phyloP scores from a whole-genome alignment of 1,140 invertebrate species.

The Caenorhabditis remanei region DNA sequence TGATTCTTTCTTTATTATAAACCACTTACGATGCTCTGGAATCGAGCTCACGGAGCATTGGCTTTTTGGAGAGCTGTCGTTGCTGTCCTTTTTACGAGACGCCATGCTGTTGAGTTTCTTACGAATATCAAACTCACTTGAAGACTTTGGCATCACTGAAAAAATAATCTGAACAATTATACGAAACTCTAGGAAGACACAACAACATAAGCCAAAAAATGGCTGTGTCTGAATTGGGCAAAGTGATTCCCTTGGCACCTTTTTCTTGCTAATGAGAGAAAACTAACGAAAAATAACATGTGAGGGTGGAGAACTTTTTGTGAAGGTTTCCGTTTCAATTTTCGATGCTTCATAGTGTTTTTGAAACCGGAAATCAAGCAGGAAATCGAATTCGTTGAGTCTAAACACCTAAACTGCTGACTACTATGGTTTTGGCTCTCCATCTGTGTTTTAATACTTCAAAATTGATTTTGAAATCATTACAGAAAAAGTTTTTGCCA shows the following conservation, averaged over 20 bases:
- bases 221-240: not conserved
- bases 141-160: constrained; percentile 49
- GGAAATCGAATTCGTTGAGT: constrained; percentile 19
- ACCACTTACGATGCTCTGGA: constrained; percentile 1
- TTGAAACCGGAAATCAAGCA: constrained; percentile 17
- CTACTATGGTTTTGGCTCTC: not conserved
- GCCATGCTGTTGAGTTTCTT: constrained; percentile 42
- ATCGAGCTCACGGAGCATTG: constrained; percentile 10
- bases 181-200: not conserved
- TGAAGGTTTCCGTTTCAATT: constrained; percentile 2
- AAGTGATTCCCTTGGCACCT: constrained; percentile 26
- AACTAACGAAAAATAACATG: not conserved
- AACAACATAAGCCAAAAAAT: not conserved
- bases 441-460: not conserved
- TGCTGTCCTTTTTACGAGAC: constrained; percentile 41
- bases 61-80: constrained; percentile 28
- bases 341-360: not conserved
- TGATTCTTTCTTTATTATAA: too few species aligned
- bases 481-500: not conserved
- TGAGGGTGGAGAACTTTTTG: constrained; percentile 10
- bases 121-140: constrained; percentile 58
- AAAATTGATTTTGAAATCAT: not conserved
- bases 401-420: not conserved
- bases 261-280: not conserved
- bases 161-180: not conserved